A percentile compares a stretch with the other conserved stretches of the same genome.
Evolutionary conservation across 2,888 invertebrate species (phyloP).

Genomic region (Tenthredo scrophulariae): DNA sequence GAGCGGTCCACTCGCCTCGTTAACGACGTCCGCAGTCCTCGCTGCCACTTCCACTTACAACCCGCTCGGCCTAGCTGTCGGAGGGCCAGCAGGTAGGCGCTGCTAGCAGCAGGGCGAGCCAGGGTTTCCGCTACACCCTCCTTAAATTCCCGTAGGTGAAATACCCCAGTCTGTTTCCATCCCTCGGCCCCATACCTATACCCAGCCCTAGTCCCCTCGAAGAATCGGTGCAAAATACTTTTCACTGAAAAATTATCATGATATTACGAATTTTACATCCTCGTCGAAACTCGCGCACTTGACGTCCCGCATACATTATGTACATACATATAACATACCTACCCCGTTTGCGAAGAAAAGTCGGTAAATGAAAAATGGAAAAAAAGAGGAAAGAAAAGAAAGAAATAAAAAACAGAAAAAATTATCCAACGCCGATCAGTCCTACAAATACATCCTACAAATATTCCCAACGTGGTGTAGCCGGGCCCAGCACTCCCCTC

Average conservation of each 20-base stretch:
- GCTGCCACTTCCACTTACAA: slow-evolving; percentile 86
- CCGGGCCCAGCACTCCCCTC: slow-evolving; percentile 75
- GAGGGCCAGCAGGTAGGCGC: slow-evolving; percentile 87
- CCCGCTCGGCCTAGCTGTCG: slow-evolving; percentile 91
- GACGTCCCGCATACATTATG: too few relatives aligned
- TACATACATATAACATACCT: not conserved
- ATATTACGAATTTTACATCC: not conserved
- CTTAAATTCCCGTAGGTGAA: slow-evolving; percentile 52
- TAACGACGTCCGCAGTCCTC: slow-evolving; percentile 75
- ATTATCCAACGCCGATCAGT: slow-evolving; percentile 21
- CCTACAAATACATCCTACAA: slow-evolving; percentile 8
- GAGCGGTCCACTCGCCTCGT: slow-evolving; percentile 74
- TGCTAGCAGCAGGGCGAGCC: slow-evolving; percentile 77
- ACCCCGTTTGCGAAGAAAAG: not conserved
- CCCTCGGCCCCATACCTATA: not conserved
- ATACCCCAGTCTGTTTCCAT: not conserved
- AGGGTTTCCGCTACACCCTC: slow-evolving; percentile 77
- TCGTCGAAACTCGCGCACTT: not conserved
- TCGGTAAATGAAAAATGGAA: not conserved
- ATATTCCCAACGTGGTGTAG: slow-evolving; percentile 71
- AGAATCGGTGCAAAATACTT: slow-evolving; percentile 8
- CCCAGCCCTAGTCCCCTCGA: not conserved
- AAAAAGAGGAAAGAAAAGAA: not conserved
- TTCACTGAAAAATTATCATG: not conserved
- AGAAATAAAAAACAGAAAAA: not conserved